A percentile compares a stretch with the other conserved stretches of the same genome.
phyloP scores from a whole-genome alignment of 2,113 vertebrate species.

The Cyprinodon tularosa region DNA sequence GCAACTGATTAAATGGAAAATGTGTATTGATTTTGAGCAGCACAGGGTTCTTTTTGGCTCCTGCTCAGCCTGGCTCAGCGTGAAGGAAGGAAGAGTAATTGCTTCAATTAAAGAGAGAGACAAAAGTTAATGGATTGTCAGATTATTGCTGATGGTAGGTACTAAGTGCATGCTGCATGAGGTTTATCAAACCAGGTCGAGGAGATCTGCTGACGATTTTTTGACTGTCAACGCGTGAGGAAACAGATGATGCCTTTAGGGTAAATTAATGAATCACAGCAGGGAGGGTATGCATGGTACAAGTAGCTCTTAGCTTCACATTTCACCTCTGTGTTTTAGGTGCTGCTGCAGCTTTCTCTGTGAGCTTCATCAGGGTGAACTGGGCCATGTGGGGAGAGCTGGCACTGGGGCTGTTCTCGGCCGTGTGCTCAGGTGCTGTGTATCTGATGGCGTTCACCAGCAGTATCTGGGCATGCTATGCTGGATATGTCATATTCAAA shows the following conservation, averaged over 20 bases:
- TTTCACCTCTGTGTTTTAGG: constrained; percentile 48
- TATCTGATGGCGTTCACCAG: constrained; percentile 70
- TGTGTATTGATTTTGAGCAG: constrained; percentile 37
- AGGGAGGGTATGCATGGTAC: not conserved
- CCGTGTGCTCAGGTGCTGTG: constrained; percentile 63
- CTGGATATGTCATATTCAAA: constrained; percentile 74
- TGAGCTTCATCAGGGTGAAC: constrained; percentile 65
- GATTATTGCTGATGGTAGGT: constrained; percentile 56
- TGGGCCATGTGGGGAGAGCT: constrained; percentile 79
- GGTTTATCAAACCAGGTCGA: constrained; percentile 25
- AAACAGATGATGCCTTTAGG: not conserved
- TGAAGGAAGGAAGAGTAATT: constrained; percentile 50
- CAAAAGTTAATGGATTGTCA: constrained; percentile 47
- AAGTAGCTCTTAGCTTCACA: not conserved
- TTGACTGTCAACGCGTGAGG: not conserved
- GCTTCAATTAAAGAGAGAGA: constrained; percentile 56
- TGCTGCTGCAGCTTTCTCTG: constrained; percentile 72
- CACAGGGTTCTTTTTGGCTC: constrained; percentile 16
- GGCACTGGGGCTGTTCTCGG: constrained; percentile 75
- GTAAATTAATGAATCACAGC: constrained; percentile 15
- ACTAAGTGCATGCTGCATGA: constrained; percentile 18
- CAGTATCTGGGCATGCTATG: constrained; percentile 75
- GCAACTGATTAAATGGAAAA: constrained; percentile 34
- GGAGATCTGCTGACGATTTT: not conserved
- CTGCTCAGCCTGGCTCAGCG: constrained; percentile 10